Evolutionary conservation across 2,113 vertebrate species (phyloP).

Genomic region (Sylvilagus bachmani): DNA sequence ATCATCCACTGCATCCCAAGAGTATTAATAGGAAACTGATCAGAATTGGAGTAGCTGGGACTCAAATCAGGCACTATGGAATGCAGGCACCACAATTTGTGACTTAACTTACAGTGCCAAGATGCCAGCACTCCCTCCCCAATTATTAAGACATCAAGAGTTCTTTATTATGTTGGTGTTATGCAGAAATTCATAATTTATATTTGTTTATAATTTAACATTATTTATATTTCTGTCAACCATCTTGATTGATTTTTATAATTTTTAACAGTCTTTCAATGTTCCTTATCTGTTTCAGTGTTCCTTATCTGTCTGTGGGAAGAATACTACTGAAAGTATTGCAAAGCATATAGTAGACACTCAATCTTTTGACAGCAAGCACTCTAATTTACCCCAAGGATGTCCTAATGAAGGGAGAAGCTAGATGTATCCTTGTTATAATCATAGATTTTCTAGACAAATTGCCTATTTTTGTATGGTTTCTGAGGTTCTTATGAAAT

Average conservation of each 20-base stretch:
- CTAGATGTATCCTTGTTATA: background rate
- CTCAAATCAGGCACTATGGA: no score
- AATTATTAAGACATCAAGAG: background rate
- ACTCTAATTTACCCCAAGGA: background rate
- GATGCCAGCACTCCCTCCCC: no score
- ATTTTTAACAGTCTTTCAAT: background rate
- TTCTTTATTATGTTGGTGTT: background rate
- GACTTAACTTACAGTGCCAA: no score
- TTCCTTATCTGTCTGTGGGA: background rate
- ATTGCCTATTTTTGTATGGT: background rate
- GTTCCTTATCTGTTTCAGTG: background rate
- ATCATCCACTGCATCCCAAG: no score
- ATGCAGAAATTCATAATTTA: background rate
- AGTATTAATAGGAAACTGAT: no score
- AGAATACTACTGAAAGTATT: background rate
- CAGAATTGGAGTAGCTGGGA: no score
- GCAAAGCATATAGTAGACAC: background rate
- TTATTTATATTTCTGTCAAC: background rate
- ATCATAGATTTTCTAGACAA: background rate
- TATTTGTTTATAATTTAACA: background rate
- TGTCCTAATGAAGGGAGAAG: background rate
- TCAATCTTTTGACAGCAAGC: background rate
- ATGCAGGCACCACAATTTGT: no score
- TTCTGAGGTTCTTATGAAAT: background rate
- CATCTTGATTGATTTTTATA: background rate